These are phyloP conservation scores for Hormiphora californensis DNA, from an alignment of 37 sponge, comb jelly and placozoan genomes.

Conservation along the genomic window DNA sequence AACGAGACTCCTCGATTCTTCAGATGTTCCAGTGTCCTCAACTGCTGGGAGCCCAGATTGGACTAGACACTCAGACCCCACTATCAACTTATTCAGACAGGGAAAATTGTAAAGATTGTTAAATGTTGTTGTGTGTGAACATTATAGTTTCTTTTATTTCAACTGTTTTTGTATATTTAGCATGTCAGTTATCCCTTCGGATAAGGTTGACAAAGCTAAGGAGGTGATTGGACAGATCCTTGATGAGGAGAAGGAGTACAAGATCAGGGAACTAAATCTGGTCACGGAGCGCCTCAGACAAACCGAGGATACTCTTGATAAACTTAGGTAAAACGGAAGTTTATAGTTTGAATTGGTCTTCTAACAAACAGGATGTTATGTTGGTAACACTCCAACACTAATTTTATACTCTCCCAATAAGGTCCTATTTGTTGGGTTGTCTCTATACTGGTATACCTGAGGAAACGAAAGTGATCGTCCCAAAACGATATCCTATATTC, in stretches of 20 bases:
- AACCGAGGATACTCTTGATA: conserved; percentile 42
- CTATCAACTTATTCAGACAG: not conserved
- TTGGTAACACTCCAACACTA: not conserved
- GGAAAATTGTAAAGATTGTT: conserved; percentile 44
- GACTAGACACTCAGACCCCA: conserved; percentile 21
- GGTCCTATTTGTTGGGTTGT: conserved; percentile 26
- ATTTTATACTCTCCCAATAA: not conserved
- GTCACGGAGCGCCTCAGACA: not conserved
- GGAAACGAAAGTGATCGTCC: not conserved
- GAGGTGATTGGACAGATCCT: conserved; percentile 10
- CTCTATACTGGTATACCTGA: conserved; percentile 21
- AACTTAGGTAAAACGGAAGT: too few species aligned
- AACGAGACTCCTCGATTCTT: not conserved
- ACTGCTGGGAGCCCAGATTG: not conserved
- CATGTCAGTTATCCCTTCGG: not conserved
- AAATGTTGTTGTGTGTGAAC: not conserved
- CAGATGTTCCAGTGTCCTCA: not conserved
- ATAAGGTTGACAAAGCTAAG: conserved; percentile 35
- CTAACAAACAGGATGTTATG: not conserved
- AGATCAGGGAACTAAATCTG: not conserved
- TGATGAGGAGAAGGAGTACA: conserved; percentile 35
- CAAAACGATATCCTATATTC: not conserved
- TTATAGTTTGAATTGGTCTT: too few species aligned
- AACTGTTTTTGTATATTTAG: not conserved
- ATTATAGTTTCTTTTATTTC: not conserved